Percentiles rank a stretch among this genome's conserved stretches.
Evolutionary conservation across 2,888 invertebrate genomes (phyloP).

Genomic region (Craniophora ligustri): DNA sequence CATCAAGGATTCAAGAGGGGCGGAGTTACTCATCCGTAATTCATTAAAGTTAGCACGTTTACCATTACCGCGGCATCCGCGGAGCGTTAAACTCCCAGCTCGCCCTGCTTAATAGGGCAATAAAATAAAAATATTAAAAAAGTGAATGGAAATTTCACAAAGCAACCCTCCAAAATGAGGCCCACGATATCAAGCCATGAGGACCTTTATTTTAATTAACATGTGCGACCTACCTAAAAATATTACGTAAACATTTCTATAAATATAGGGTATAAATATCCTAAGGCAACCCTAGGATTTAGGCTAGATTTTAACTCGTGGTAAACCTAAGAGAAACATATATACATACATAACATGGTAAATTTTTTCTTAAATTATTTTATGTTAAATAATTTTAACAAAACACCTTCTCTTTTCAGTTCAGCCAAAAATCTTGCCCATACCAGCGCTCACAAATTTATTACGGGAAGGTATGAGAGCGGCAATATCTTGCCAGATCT

Average conservation of each 20-base stretch:
- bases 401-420: constrained; percentile 83
- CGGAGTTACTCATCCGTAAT: constrained; percentile 82
- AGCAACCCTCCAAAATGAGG: constrained; percentile 57
- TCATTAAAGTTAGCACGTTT: constrained; percentile 84
- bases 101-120: constrained; percentile 78
- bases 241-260: too few species aligned
- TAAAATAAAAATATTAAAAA: constrained; percentile 80
- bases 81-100: constrained; percentile 74
- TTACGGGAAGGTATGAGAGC: constrained; percentile 95
- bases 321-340: too few species aligned
- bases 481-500: constrained; percentile 96
- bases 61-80: constrained; percentile 77
- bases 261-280: too few species aligned
- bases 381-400: constrained; percentile 25
- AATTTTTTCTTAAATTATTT: too few species aligned
- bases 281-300: too few species aligned
- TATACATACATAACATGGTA: too few species aligned
- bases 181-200: constrained; percentile 54
- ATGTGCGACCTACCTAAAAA: constrained; percentile 57
- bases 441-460: constrained; percentile 94
- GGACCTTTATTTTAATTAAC: constrained; percentile 71
- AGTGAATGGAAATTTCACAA: constrained; percentile 62
- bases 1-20: constrained; percentile 80
- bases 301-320: too few species aligned
- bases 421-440: constrained; percentile 95